Conservation (phyloP, 2,888 invertebrate genomes). For the Eupithecia pulchellata region DNA sequence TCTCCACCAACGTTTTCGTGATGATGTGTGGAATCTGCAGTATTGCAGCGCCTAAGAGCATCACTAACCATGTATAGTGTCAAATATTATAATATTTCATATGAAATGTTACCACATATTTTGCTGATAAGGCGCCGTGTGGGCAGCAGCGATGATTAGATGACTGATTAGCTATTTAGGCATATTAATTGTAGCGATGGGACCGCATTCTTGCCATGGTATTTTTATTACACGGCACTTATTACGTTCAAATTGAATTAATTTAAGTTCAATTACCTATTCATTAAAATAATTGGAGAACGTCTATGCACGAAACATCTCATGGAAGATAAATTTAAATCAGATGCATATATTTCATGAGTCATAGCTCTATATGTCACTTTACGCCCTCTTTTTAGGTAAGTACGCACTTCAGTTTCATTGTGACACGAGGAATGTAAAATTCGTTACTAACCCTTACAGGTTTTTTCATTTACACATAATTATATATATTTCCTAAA, state of each 20-base stretch:
- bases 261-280: conserved; percentile 29
- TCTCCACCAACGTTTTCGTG: too few species aligned
- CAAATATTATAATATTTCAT: conserved; percentile 1
- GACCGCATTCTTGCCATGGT: conserved; percentile 60
- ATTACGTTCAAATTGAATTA: conserved; percentile 39
- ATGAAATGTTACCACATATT: conserved; percentile 36
- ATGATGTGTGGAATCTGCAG: too few species aligned
- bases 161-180: conserved; percentile 82
- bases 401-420: neutral
- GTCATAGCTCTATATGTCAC: neutral
- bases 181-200: conserved; percentile 77
- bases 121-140: conserved; percentile 67
- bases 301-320: neutral
- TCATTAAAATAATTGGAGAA: conserved; percentile 14
- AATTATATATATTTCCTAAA: neutral
- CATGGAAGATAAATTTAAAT: neutral
- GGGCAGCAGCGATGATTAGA: conserved; percentile 73
- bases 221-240: conserved; percentile 58
- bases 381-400: neutral
- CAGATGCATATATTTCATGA: neutral
- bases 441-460: neutral
- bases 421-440: neutral
- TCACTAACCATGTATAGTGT: neutral
- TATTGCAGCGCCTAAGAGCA: too few species aligned
- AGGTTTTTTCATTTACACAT: neutral